Evolutionary conservation across 2,888 invertebrate genomes (phyloP).

Genomic region (Gasteruption jaculator): DNA sequence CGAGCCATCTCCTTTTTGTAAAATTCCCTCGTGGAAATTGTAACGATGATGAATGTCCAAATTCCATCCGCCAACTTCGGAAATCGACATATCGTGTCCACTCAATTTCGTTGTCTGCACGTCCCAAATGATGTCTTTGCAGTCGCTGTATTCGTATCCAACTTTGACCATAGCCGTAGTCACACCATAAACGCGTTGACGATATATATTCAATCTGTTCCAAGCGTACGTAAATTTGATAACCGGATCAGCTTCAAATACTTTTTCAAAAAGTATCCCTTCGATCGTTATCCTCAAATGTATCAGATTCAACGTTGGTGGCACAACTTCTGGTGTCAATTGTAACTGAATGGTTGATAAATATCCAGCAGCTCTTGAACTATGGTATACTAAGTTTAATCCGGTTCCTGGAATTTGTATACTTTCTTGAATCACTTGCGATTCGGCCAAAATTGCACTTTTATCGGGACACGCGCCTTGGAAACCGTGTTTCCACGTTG

Average conservation of each 20-base stretch:
- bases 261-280: conserved; percentile 88
- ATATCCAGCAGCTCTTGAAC: conserved; percentile 90
- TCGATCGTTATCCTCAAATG: conserved; percentile 91
- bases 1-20: conserved; percentile 96
- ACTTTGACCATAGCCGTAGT: conserved; percentile 93
- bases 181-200: conserved; percentile 94
- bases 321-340: conserved; percentile 80
- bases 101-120: conserved; percentile 91
- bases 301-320: conserved; percentile 77
- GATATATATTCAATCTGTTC: conserved; percentile 94
- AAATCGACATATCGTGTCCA: conserved; percentile 95
- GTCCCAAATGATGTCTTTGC: conserved; percentile 92
- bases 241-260: conserved; percentile 93
- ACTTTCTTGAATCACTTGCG: conserved; percentile 93
- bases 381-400: conserved; percentile 93
- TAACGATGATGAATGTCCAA: conserved; percentile 96
- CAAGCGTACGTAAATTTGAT: conserved; percentile 97
- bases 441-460: conserved; percentile 84
- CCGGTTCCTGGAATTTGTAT: conserved; percentile 91
- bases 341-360: conserved; percentile 89
- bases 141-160: conserved; percentile 92
- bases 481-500: conserved; percentile 93
- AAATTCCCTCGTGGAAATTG: conserved; percentile 95
- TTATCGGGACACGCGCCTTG: conserved; percentile 93
- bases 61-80: conserved; percentile 97